Conservation (phyloP, 1,140 invertebrate species). For the Drosophila dunni region DNA sequence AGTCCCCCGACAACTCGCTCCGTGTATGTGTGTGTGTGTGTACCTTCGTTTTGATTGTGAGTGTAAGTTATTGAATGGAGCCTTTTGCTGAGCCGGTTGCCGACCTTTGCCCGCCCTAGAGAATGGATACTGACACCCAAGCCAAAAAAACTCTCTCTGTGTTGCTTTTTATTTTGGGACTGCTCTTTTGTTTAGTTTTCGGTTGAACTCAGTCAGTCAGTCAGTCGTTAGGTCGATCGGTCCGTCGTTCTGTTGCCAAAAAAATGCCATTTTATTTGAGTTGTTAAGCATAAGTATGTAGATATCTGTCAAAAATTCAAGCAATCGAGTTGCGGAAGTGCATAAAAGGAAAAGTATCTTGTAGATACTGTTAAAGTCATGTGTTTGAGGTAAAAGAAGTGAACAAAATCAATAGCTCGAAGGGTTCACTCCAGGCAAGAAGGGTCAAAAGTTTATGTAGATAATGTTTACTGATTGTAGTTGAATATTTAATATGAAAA, state of each 20-base stretch:
- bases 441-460: not conserved
- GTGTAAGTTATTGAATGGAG: constrained; percentile 65
- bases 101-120: constrained; percentile 61
- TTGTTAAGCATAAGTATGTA: constrained; percentile 49
- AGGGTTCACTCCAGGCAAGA: not conserved
- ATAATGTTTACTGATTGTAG: constrained; percentile 2
- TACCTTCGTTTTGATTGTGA: constrained; percentile 32
- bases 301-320: constrained; percentile 45
- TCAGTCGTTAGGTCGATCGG: constrained; percentile 3
- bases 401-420: not conserved
- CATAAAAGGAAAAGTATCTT: constrained; percentile 46
- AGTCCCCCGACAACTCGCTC: constrained; percentile 22
- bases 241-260: not conserved
- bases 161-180: not conserved
- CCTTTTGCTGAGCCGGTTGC: constrained; percentile 52
- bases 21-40: constrained; percentile 17
- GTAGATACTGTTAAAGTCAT: constrained; percentile 17
- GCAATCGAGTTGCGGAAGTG: constrained; percentile 39
- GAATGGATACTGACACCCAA: constrained; percentile 21
- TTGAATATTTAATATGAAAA: not conserved
- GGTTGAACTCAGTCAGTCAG: constrained; percentile 1
- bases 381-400: not conserved
- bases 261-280: constrained; percentile 34
- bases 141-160: constrained; percentile 16
- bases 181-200: constrained; percentile 52